Evolutionary conservation across 2,113 vertebrate species (phyloP), one percentile per base, ranked within the genome.

Genomic region (Leptobrachium ailaonicum): DNA sequence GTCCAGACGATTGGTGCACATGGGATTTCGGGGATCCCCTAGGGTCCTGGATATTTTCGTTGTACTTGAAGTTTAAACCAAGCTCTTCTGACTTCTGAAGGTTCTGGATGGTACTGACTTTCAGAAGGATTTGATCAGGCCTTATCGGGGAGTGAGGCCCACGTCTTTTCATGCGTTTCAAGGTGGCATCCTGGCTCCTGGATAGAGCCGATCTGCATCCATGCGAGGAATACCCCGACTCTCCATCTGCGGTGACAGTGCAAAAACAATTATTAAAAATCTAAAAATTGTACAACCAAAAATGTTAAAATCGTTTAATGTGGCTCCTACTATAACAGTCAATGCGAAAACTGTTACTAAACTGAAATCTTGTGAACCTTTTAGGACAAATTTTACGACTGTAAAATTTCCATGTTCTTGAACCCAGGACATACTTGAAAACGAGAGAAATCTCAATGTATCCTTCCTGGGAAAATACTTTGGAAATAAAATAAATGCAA

Each of bases 81-180:
- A 50, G 77, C 0, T 63, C 41, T 13, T 87, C 88, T 0, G 5
- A 43, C 67, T 53, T 62, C 53, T 69, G 80, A 13, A 74, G 32
- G 3, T 81, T 86, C 74, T 94, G 91, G 62, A 92, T 72, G 0
- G 73, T 71, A 1, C 82, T 83, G n/a, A 94, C 40, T 0, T 85
- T 90, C n/a, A 95, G 82, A 1, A 93, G 87, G 45, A 95, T 75
- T 80, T 69, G 86, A 63, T 93, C 84, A 0, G 84, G 80, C 0
- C 87, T 87, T 75, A 86, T 63, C 0, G 85, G 79, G 1, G 62
- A 80, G 14, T 87, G 73, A 1, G 79, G 79, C 0, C 74, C 82
- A 66, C 84, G 87, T 75, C 76, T 90, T 82, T 83, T 90, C 41
- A 86, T 79, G 0, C 13, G 54, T 4, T 82, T 82, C 42, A 20